Percentiles rank a stretch among this genome's conserved stretches.
Conservation (phyloP, 1,140 invertebrate genomes). For the Tribolium castaneum region DNA sequence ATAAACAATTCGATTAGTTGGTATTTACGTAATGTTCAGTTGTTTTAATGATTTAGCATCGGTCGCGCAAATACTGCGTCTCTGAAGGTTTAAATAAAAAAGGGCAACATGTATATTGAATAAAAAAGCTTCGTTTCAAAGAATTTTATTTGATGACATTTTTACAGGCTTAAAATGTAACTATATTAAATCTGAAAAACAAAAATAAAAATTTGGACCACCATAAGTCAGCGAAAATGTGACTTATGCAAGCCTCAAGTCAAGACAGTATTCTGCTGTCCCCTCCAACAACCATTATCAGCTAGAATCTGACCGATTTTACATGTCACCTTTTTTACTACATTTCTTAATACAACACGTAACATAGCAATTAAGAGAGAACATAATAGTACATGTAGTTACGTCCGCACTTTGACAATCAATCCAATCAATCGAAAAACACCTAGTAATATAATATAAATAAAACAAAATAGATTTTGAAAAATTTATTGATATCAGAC, state of each 20-base stretch:
- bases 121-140: not conserved
- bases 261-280: slow-evolving; percentile 34
- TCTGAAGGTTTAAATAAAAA: not conserved
- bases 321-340: slow-evolving; percentile 30
- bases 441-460: slow-evolving; percentile 29
- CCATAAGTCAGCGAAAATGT: slow-evolving; percentile 7
- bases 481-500: slow-evolving; percentile 64
- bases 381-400: slow-evolving; percentile 16
- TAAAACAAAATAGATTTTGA: slow-evolving; percentile 55
- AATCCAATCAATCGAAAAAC: not conserved
- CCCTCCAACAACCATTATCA: slow-evolving; percentile 25
- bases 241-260: slow-evolving; percentile 26
- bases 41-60: slow-evolving; percentile 15
- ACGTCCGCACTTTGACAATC: not conserved
- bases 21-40: slow-evolving; percentile 9
- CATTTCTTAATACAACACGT: slow-evolving; percentile 16
- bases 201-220: slow-evolving; percentile 6
- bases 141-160: slow-evolving; percentile 35
- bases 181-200: slow-evolving; percentile 22
- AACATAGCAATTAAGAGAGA: slow-evolving; percentile 18
- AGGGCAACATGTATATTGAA: slow-evolving; percentile 16
- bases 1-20: slow-evolving; percentile 29
- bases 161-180: slow-evolving; percentile 34
- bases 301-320: slow-evolving; percentile 26
- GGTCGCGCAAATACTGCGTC: not conserved